Evolutionary conservation across 2,797 vertebrate species (phyloP).

Genomic region (Sebastes vulpes): DNA sequence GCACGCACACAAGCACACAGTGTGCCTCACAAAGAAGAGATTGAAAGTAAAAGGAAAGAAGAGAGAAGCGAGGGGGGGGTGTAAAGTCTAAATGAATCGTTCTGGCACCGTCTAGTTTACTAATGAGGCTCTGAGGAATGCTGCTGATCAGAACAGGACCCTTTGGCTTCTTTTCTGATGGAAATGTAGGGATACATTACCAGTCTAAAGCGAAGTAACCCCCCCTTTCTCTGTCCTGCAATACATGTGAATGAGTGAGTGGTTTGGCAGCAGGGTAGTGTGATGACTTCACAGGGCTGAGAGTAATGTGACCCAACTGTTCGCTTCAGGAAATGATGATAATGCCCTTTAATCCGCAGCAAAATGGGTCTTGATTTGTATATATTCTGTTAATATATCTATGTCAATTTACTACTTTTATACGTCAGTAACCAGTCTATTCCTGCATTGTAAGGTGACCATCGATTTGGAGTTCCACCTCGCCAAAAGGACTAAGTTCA

Average conservation of each 20-base stretch:
- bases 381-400: not conserved
- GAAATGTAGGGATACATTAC: slow-evolving; percentile 62
- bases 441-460: slow-evolving; percentile 56
- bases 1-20: slow-evolving; percentile 24
- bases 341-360: not conserved
- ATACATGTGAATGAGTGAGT: slow-evolving; percentile 15
- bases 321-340: not conserved
- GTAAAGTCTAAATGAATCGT: slow-evolving; percentile 57
- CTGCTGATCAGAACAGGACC: slow-evolving; percentile 66
- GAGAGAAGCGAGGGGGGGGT: not conserved
- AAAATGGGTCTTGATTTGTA: not conserved
- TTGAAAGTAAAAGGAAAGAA: slow-evolving; percentile 39
- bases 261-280: slow-evolving; percentile 1
- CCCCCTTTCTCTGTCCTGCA: not conserved
- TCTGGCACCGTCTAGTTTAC: slow-evolving; percentile 75
- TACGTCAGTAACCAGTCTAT: not conserved
- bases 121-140: slow-evolving; percentile 80
- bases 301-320: slow-evolving; percentile 13
- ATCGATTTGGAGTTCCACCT: slow-evolving; percentile 78
- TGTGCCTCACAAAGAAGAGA: slow-evolving; percentile 38
- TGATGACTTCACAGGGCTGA: slow-evolving; percentile 27
- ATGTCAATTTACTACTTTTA: too few species aligned
- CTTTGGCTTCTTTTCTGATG: slow-evolving; percentile 73
- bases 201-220: not conserved
- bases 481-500: slow-evolving; percentile 32